Evolutionary conservation across 2,113 vertebrate genomes (phyloP).

Genomic region (Synodontis membranacea): DNA sequence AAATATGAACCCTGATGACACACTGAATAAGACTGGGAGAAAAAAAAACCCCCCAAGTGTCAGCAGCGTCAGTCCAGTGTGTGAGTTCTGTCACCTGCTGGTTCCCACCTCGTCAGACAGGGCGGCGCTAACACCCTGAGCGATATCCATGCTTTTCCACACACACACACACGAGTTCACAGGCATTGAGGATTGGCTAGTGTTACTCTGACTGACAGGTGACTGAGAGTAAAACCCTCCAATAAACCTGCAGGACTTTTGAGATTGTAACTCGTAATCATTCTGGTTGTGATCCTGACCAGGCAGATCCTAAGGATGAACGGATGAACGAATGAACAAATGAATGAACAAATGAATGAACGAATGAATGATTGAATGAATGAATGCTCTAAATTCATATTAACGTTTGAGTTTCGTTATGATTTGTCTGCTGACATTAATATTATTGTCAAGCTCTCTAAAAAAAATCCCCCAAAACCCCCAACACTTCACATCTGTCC

Average conservation of each 20-base stretch:
- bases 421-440: neutral
- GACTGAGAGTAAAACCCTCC: no score
- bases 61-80: no score
- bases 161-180: no score
- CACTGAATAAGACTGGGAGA: neutral
- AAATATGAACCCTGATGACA: neutral
- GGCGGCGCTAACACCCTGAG: neutral
- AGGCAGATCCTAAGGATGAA: neutral
- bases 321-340: neutral
- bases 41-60: neutral
- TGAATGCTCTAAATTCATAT: neutral
- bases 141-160: neutral
- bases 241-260: no score
- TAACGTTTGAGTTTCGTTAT: neutral
- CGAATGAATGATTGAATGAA: no score
- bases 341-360: neutral
- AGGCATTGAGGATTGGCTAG: no score
- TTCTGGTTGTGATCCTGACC: neutral
- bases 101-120: neutral
- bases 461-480: no score
- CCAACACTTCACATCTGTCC: neutral
- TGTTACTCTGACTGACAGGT: no score
- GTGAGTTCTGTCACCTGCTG: no score
- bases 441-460: neutral
- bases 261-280: no score